These are phyloP conservation scores for Galerucella calmariensis DNA, from an alignment of 2,888 invertebrate species.

Conservation along the genomic window DNA sequence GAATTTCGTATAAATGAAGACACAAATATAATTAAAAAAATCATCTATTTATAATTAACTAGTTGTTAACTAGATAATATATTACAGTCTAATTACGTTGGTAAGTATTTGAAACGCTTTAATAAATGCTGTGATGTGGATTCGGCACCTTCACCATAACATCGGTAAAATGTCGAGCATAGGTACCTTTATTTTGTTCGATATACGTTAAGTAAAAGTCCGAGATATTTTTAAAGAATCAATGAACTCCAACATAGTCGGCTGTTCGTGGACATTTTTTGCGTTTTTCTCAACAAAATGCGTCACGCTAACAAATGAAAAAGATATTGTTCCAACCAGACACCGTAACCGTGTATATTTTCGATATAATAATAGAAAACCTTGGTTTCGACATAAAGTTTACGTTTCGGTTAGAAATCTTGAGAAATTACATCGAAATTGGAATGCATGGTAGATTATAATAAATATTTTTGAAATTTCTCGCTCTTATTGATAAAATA, in stretches of 20 bases:
- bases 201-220: conserved; percentile 2
- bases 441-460: not conserved
- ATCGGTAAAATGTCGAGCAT: too few relatives aligned
- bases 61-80: not conserved
- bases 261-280: conserved; percentile 6
- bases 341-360: not conserved
- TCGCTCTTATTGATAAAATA: too few relatives aligned
- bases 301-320: not conserved
- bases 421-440: too few relatives aligned
- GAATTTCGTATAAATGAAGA: too few relatives aligned
- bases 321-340: not conserved
- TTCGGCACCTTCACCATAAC: too few relatives aligned
- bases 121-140: not conserved
- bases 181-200: too few relatives aligned
- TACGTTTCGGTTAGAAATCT: not conserved
- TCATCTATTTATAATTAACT: not conserved
- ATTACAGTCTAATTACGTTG: not conserved
- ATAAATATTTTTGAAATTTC: not conserved
- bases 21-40: too few relatives aligned
- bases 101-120: not conserved
- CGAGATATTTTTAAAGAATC: conserved; percentile 15
- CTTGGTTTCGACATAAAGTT: not conserved
- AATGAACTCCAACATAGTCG: conserved; percentile 6
- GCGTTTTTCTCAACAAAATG: conserved; percentile 8
- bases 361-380: not conserved